A percentile compares a stretch with the other conserved stretches of the same genome.
Evolutionary conservation across 1,140 invertebrate species (phyloP).

Genomic region (Drosophila hydei): DNA sequence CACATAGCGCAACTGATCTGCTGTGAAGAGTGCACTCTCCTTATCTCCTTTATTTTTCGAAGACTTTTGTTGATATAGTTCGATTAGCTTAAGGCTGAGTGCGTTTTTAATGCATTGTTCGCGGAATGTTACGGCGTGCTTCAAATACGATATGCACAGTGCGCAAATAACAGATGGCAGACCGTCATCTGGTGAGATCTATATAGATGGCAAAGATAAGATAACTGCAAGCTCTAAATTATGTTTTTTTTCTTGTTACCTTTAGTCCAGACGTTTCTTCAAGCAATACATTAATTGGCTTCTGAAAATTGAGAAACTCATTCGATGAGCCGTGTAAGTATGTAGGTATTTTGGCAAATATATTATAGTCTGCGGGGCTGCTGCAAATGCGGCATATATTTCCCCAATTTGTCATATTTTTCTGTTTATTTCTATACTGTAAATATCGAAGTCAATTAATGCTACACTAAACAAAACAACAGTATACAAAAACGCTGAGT

Average conservation of each 20-base stretch:
- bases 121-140: slow-evolving; percentile 79
- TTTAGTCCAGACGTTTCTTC: slow-evolving; percentile 79
- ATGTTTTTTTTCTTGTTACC: slow-evolving; percentile 27
- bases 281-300: slow-evolving; percentile 69
- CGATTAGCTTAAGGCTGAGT: slow-evolving; percentile 67
- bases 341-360: slow-evolving; percentile 79
- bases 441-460: slow-evolving; percentile 10
- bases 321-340: slow-evolving; percentile 77
- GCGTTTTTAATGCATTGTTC: slow-evolving; percentile 77
- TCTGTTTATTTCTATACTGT: slow-evolving; percentile 1
- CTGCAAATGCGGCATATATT: slow-evolving; percentile 79
- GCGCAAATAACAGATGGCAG: slow-evolving; percentile 73
- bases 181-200: slow-evolving; percentile 71
- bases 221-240: not conserved
- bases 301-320: slow-evolving; percentile 79
- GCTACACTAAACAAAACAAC: slow-evolving; percentile 30
- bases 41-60: slow-evolving; percentile 40
- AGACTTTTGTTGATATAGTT: slow-evolving; percentile 59
- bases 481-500: slow-evolving; percentile 39
- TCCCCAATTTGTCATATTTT: slow-evolving; percentile 65
- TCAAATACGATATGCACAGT: slow-evolving; percentile 78
- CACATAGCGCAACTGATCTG: slow-evolving; percentile 56
- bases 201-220: too few species aligned
- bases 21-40: slow-evolving; percentile 61
- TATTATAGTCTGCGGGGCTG: slow-evolving; percentile 77